These are phyloP conservation scores for Neodon shergylaensis DNA, from an alignment of 2,113 vertebrate genomes.

Conservation along the genomic window DNA sequence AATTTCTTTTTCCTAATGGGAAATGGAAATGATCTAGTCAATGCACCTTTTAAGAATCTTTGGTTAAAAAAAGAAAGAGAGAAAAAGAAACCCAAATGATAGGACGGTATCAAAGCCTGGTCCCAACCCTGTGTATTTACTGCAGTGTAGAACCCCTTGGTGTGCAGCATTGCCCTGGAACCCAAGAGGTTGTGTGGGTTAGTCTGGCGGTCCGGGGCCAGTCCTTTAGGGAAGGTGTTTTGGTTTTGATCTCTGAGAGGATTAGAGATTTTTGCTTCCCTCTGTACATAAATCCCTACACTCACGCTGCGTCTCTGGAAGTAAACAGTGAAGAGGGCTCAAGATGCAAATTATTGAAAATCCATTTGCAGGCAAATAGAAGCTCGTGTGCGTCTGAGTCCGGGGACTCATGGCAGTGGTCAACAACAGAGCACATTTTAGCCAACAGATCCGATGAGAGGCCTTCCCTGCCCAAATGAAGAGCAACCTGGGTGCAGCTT, in stretches of 20 bases:
- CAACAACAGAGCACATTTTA: not conserved
- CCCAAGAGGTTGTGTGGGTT: not conserved
- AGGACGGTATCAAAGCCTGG: slow-evolving; percentile 19
- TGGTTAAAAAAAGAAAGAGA: not conserved
- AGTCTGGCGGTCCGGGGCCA: not conserved
- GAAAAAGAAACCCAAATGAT: slow-evolving; percentile 48
- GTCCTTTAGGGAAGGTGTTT: not conserved
- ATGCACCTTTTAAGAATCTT: slow-evolving; percentile 72
- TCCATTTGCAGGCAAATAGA: not conserved
- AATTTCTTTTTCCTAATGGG: slow-evolving; percentile 80
- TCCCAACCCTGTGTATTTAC: slow-evolving; percentile 17
- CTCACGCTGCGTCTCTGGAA: not conserved
- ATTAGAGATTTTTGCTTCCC: slow-evolving; percentile 23
- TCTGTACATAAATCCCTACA: not conserved
- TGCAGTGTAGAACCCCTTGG: not conserved
- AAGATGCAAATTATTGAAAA: not conserved
- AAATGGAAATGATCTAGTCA: slow-evolving; percentile 79
- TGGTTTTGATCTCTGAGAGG: slow-evolving; percentile 22
- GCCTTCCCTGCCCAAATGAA: not conserved
- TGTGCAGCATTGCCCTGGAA: not conserved
- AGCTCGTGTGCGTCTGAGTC: not conserved
- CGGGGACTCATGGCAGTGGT: not conserved
- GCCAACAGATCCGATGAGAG: not conserved
- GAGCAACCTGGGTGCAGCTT: not conserved
- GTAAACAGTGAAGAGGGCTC: not conserved